Evolutionary conservation across 2,113 vertebrate genomes (phyloP).

Genomic region (Eubucco bourcierii): DNA sequence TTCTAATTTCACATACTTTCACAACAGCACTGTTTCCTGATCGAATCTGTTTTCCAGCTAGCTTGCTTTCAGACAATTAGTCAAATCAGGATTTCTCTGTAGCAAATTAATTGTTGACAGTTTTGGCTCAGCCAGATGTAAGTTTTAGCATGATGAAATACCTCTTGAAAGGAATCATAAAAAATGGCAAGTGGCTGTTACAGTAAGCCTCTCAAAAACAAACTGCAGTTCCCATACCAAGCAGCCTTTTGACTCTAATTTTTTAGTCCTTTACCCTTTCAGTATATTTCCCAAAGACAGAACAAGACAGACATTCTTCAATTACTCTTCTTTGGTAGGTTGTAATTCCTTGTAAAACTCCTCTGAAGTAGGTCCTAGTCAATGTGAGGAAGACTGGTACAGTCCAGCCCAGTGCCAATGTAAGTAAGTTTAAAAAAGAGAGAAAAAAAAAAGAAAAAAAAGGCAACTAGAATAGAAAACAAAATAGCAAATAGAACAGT

Average conservation of each 20-base stretch:
- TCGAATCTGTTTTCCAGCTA: slow-evolving; percentile 5
- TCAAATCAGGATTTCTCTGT: not conserved
- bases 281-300: not conserved
- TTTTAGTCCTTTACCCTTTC: not conserved
- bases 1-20: not conserved
- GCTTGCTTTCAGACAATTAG: slow-evolving; percentile 33
- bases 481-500: not conserved
- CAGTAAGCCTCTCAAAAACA: not conserved
- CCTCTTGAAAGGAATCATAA: not conserved
- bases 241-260: not conserved
- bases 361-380: not conserved
- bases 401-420: not conserved
- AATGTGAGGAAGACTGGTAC: not conserved
- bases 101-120: slow-evolving; percentile 23
- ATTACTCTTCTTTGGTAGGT: not conserved
- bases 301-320: not conserved
- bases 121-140: not conserved
- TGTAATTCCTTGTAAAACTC: not conserved
- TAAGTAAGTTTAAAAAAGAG: not conserved
- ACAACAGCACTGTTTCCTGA: not conserved
- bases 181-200: not conserved
- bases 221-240: not conserved
- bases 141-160: not conserved
- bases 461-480: not conserved
- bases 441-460: not conserved